A percentile compares a stretch with the other conserved stretches of the same genome.
Conservation (phyloP, 2,888 invertebrate species). For the Nezara viridula region DNA sequence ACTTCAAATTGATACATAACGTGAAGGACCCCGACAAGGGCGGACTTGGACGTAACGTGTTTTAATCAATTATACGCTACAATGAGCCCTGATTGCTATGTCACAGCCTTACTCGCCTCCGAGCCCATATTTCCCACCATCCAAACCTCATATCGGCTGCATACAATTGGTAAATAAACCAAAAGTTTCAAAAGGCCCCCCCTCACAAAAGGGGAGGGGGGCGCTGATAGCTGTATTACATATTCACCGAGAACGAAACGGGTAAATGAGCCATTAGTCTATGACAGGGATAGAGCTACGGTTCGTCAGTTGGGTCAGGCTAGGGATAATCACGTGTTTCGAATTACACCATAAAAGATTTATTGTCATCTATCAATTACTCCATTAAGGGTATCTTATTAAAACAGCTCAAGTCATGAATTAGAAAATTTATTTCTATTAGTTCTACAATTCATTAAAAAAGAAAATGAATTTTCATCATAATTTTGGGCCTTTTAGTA, state of each 20-base stretch:
- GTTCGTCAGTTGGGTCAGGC: not conserved
- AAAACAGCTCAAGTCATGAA: no score
- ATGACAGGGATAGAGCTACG: not conserved
- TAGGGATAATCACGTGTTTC: not conserved
- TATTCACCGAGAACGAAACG: slow-evolving; percentile 8
- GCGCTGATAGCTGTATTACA: not conserved
- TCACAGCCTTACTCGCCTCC: not conserved
- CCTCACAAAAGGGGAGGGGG: no score
- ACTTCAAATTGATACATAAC: slow-evolving; percentile 35
- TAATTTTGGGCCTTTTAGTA: no score
- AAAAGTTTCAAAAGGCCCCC: slow-evolving; percentile 7
- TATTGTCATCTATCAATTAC: not conserved
- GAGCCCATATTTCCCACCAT: not conserved
- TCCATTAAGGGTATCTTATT: not conserved
- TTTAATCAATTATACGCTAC: slow-evolving; percentile 29
- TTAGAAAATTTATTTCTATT: no score
- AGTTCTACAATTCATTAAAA: no score
- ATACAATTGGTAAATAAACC: slow-evolving; percentile 45
- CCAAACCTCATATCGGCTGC: not conserved
- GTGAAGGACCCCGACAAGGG: not conserved
- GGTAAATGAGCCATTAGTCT: not conserved
- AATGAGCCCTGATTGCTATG: slow-evolving; percentile 27
- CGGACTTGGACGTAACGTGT: slow-evolving; percentile 26
- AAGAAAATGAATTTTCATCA: no score
- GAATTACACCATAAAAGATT: not conserved